Evolutionary conservation across 2,113 vertebrate genomes (phyloP), one percentile per base, ranked within the genome.

Genomic region (Trichechus manatus): DNA sequence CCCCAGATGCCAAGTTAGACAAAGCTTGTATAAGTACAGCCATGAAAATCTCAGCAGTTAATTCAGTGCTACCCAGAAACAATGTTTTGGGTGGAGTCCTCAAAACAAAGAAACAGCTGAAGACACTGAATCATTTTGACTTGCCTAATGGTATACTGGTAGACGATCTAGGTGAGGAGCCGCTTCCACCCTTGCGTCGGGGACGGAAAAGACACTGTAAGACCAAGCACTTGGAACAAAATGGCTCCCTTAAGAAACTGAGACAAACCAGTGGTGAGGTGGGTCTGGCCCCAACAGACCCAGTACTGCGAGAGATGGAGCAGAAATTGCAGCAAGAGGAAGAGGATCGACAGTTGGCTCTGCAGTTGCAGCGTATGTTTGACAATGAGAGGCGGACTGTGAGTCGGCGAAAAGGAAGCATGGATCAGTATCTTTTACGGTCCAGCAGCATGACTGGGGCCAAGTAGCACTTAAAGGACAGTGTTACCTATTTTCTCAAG

Each of bases 181-280:
- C 97, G 4, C 82, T 96, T 66, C 98, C 99, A 36, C 96, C 99
- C 82, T 98, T 99, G 92, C 95, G 99, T 1, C 98, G 98, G 70
- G 99, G 99, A 70, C 98, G 98, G 29, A 99, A 99, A 97, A 98
- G 99, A 77, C 99, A 98, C 90, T 99, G 99, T 96, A 99, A 99
- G 98, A 99, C 99, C 4, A 99, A 99, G 98, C 99, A 99, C 97
- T 59, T 99, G 98, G 99, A 99, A 61, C 99, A 99, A 36, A 98
- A 97, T 0, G 98, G 98, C 68, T 96, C 98, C 0, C 95, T 98
- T 75, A 99, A 99, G 91, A 99, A 98, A 97, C 98, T 98, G 91
- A 97, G 98, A 75, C 97, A 98, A 0, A 27, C 47, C 11, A 91
- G 92, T 0, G 98, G 97, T 42, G 99, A 98, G 22, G 79, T 70